phyloP scores from a whole-genome alignment of 2,797 vertebrate species.

The Chiloscyllium punctatum region DNA sequence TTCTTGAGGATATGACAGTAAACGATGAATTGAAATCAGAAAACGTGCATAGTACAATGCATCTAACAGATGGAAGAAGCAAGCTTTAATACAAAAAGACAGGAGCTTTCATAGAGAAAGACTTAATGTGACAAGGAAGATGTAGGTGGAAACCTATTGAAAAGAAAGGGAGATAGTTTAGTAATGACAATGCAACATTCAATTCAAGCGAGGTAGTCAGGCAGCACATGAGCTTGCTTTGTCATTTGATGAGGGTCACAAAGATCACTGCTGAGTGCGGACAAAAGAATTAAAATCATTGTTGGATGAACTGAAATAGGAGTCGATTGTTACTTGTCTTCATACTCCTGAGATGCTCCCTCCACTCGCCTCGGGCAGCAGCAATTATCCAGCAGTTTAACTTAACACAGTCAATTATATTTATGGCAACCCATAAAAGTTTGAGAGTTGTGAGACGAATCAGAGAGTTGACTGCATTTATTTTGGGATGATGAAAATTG shows the following conservation, averaged over 20 bases:
- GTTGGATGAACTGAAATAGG: neutral
- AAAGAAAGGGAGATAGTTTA: neutral
- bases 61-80: neutral
- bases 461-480: neutral
- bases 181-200: neutral
- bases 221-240: neutral
- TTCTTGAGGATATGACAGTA: neutral
- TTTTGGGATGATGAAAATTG: neutral
- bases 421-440: neutral
- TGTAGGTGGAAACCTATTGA: neutral
- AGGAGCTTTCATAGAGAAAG: neutral
- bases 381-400: neutral
- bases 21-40: neutral
- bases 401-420: neutral
- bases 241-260: neutral
- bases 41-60: neutral
- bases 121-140: neutral
- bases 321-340: neutral
- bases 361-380: neutral
- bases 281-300: slow-evolving; percentile 28
- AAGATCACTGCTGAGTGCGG: neutral
- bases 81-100: neutral
- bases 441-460: neutral
- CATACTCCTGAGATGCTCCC: neutral
- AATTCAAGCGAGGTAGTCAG: neutral